phyloP scores from a whole-genome alignment of 2,113 vertebrate genomes.

The Xenopus tropicalis region UCB_Xtro_10.0 CM004449.2:99867501-99868000 shows the following conservation, averaged over 20 bases:
- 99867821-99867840: not conserved
- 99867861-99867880: not conserved
- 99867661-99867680: slow-evolving; percentile 16
- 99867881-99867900: not conserved
- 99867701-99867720: not conserved
- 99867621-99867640: slow-evolving; percentile 22
- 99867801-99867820: not conserved
- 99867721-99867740: not conserved
- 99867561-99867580: slow-evolving; percentile 29
- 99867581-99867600: slow-evolving; percentile 35
- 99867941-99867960: not conserved
- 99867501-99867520: slow-evolving; percentile 9
- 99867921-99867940: not conserved
- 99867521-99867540: slow-evolving; percentile 29
- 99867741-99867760: not conserved
- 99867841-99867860: not conserved
- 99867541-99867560: slow-evolving; percentile 23
- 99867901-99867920: not conserved
- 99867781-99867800: not conserved
- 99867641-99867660: not conserved
- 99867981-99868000: not conserved
- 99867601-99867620: slow-evolving; percentile 10
- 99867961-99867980: not conserved
- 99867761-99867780: not conserved
- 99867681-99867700: not conserved